Percentiles rank a stretch among this genome's conserved stretches.
Evolutionary conservation across 2,797 vertebrate genomes (phyloP).

Genomic region (Urosaurus nigricauda): DNA sequence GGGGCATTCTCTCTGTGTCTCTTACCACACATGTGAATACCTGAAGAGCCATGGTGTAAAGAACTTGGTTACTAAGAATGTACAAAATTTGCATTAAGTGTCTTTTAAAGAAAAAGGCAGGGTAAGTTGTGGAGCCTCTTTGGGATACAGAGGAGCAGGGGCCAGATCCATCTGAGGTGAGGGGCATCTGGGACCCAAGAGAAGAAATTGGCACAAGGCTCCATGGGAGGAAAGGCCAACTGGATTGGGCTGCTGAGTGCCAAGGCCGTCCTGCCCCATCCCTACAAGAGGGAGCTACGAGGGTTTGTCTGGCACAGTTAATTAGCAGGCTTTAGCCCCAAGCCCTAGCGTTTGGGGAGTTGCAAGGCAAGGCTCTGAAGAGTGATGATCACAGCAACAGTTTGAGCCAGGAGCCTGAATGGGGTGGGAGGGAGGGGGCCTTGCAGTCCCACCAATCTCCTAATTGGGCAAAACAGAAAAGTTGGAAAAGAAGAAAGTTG

Average conservation of each 20-base stretch:
- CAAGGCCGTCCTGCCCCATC: background rate
- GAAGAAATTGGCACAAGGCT: background rate
- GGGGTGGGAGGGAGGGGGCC: too few species aligned
- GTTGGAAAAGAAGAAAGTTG: background rate
- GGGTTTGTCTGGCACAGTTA: background rate
- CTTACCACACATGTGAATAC: background rate
- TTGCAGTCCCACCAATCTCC: background rate
- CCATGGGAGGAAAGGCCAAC: background rate
- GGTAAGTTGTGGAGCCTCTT: background rate
- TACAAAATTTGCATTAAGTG: too few species aligned
- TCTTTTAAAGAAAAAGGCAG: background rate
- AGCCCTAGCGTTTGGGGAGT: background rate
- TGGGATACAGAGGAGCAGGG: background rate
- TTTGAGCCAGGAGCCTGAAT: background rate
- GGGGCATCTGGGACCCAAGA: background rate
- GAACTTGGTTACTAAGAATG: background rate
- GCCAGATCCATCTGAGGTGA: background rate
- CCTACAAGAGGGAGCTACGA: conserved; percentile 18
- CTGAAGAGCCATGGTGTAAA: background rate
- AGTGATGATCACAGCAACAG: background rate
- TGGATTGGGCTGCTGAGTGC: background rate
- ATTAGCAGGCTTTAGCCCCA: background rate
- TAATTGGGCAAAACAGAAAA: background rate
- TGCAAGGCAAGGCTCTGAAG: background rate
- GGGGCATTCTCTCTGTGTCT: background rate